Evolutionary conservation across 2,113 vertebrate genomes (phyloP), one percentile per base, ranked within the genome.

Genomic region (Hipposideros armiger): DNA sequence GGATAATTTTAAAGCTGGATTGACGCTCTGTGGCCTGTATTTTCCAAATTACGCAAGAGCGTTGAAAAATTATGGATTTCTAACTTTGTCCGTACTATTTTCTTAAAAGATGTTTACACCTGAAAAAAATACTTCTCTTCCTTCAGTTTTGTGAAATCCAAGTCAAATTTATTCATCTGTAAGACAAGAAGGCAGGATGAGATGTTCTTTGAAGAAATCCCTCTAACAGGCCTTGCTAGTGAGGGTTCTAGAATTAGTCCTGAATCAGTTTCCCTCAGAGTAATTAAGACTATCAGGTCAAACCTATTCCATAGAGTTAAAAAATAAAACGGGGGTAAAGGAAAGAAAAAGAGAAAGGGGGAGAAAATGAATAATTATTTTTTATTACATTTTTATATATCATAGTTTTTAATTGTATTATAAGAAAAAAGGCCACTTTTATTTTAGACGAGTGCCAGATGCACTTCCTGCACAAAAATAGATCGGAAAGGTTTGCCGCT

Each of bases 401-500:
- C 58, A 36, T 36, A 36, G 36, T 36, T 36, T 36, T 36, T 36
- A 36, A 36, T 36, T 36, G 36, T 36, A 36, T 36, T 36, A 36
- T 36, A 36, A 36, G 36, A 36, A 36, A 36, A 36, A 36, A 36
- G 36, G 36, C 36, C 36, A 36, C 36, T 28, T 20, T 42, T 22
- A 6, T 4, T 90, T 77, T 7, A 36, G 2, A 62, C 0, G 32
- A 5, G 52, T 17, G 40, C 13, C 60, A 5, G 0, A 5, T 1
- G 20, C 8, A 4, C 11, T 62, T 72, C 40, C 52, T 77, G 11
- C 2, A 3, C 78, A 16, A 8, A 17, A 3, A 40, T 17, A 16
- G 4, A 10, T 11, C 22, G 2, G 15, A 7, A 1, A 60, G 42
- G 54, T 47, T 9, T 2, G 7, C 11, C 1, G 0, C 2, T 22